Evolutionary conservation across 1,140 invertebrate genomes (phyloP).

Genomic region (Coenobita brevimanus): DNA sequence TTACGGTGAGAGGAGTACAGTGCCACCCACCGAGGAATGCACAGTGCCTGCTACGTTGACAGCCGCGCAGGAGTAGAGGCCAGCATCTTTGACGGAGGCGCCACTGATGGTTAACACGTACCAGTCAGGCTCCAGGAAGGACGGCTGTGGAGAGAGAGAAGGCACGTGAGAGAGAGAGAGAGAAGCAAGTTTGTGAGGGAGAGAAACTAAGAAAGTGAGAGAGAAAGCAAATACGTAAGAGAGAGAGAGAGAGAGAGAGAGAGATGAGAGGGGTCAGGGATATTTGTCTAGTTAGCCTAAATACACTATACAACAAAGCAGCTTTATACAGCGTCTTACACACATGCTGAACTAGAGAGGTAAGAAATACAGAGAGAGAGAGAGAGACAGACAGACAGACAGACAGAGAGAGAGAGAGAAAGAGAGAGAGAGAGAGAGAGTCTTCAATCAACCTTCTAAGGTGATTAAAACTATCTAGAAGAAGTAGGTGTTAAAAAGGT

Average conservation of each 20-base stretch:
- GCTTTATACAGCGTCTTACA: too few species aligned
- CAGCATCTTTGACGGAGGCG: slow-evolving; percentile 90
- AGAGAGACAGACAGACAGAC: background rate
- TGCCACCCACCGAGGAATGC: slow-evolving; percentile 82
- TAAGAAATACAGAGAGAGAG: too few species aligned
- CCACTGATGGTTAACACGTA: slow-evolving; percentile 89
- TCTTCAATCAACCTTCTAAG: too few species aligned
- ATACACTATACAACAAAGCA: too few species aligned
- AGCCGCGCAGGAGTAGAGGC: slow-evolving; percentile 94
- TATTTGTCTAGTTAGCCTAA: too few species aligned
- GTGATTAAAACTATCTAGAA: too few species aligned
- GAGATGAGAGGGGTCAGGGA: background rate
- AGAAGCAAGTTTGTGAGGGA: background rate
- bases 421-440: background rate
- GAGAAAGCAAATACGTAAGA: background rate
- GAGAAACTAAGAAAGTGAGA: too few species aligned
- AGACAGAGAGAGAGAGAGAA: background rate
- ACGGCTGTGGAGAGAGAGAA: background rate
- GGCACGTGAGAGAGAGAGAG: background rate
- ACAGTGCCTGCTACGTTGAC: slow-evolving; percentile 93
- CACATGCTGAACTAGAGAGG: too few species aligned
- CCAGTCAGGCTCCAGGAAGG: slow-evolving; percentile 84
- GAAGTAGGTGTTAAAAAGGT: too few species aligned
- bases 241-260: background rate
- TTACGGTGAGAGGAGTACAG: too few species aligned